Conservation (phyloP, 2,888 invertebrate species). For the Cartodere bifasciata region DNA sequence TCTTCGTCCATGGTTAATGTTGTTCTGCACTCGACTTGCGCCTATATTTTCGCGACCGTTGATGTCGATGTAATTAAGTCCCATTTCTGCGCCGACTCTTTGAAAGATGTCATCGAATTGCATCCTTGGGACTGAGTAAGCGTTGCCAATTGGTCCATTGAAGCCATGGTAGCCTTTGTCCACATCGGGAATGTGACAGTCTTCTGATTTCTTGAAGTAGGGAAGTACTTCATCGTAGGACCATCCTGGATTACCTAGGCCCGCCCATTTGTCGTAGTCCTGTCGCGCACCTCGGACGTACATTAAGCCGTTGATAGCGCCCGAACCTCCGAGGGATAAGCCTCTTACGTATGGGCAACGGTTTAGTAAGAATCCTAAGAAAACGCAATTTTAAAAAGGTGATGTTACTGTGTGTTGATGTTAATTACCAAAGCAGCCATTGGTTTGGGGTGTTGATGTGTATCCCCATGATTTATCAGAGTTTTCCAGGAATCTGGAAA, state of each 20-base stretch:
- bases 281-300: slow-evolving; percentile 54
- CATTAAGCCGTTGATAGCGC: slow-evolving; percentile 69
- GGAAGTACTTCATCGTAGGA: slow-evolving; percentile 54
- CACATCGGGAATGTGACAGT: slow-evolving; percentile 44
- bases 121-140: slow-evolving; percentile 1
- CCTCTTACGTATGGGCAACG: slow-evolving; percentile 34
- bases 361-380: too few species aligned
- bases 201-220: slow-evolving; percentile 67
- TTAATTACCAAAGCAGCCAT: slow-evolving; percentile 35
- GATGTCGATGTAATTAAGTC: slow-evolving; percentile 49
- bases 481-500: slow-evolving; percentile 32
- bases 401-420: too few species aligned
- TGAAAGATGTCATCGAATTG: slow-evolving; percentile 45
- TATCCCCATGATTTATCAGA: too few species aligned
- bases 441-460: too few species aligned
- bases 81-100: slow-evolving; percentile 40
- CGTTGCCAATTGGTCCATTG: too few species aligned
- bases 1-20: slow-evolving; percentile 13
- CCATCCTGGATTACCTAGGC: slow-evolving; percentile 60
- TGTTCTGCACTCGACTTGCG: slow-evolving; percentile 11
- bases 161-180: slow-evolving; percentile 42
- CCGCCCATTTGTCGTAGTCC: slow-evolving; percentile 66
- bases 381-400: too few species aligned
- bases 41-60: slow-evolving; percentile 41
- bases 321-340: slow-evolving; percentile 70